A percentile compares a stretch with the other conserved stretches of the same genome.
These are phyloP conservation scores for Nycticebus coucang DNA, from an alignment of 2,113 vertebrate species.

Conservation along the genomic window DNA sequence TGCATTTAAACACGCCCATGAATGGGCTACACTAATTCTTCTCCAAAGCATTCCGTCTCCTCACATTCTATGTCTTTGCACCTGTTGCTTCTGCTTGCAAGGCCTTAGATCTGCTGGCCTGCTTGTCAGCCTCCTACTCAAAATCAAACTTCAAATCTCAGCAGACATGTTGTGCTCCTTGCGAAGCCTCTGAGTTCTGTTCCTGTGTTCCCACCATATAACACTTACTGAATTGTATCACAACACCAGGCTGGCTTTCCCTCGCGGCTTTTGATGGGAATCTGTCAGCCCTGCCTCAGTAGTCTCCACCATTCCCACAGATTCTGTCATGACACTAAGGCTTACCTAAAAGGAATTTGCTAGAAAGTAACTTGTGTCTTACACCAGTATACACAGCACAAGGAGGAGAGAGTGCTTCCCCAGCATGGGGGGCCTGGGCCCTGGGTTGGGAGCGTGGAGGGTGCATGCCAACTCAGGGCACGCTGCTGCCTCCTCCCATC, in stretches of 20 bases:
- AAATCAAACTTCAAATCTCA: background rate
- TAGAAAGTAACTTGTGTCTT: background rate
- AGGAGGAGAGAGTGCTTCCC: background rate
- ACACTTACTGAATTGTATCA: background rate
- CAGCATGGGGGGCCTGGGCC: background rate
- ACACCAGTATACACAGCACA: background rate
- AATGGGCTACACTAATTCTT: background rate
- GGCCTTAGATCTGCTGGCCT: background rate
- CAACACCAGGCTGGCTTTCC: background rate
- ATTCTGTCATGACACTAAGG: background rate
- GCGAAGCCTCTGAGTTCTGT: background rate
- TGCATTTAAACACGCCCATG: background rate
- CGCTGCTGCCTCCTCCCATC: background rate
- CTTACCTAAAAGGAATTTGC: background rate
- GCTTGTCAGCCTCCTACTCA: background rate
- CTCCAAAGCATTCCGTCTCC: background rate
- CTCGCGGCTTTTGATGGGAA: background rate
- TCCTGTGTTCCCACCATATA: background rate
- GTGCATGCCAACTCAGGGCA: background rate
- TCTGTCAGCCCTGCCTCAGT: background rate
- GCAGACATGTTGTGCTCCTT: background rate
- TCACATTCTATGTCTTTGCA: background rate
- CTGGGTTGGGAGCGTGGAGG: background rate
- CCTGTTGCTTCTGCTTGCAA: background rate
- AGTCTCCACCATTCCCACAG: background rate